phyloP scores from a whole-genome alignment of 2,113 vertebrate genomes.

The Rhadina sibilatrix region DNA sequence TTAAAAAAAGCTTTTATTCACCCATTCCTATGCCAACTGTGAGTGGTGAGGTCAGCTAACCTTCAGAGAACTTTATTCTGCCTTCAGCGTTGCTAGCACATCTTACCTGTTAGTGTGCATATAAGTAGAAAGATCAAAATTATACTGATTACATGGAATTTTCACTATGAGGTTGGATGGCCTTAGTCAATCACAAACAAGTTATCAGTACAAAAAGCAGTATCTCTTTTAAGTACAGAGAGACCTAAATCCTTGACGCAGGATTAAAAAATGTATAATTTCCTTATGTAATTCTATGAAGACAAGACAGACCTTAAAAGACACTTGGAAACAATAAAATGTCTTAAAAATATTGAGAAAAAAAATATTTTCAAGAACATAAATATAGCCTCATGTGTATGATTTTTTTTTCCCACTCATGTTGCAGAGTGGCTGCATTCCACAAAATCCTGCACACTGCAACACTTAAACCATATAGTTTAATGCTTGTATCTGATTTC shows the following conservation, averaged over 20 bases:
- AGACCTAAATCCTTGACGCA: not conserved
- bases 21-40: not conserved
- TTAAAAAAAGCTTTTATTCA: not conserved
- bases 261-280: not conserved
- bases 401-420: not conserved
- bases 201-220: not conserved
- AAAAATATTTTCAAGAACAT: not conserved
- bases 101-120: not conserved
- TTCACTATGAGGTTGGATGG: not conserved
- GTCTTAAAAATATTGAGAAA: not conserved
- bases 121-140: not conserved
- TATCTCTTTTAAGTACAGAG: not conserved
- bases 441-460: not conserved
- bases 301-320: not conserved
- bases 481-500: not conserved
- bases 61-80: not conserved
- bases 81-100: not conserved
- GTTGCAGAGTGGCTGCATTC: not conserved
- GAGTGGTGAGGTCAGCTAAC: not conserved
- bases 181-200: not conserved
- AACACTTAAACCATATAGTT: not conserved
- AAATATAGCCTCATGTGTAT: not conserved
- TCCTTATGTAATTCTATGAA: not conserved
- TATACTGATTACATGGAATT: not conserved
- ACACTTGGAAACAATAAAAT: not conserved